Evolutionary conservation across 2,888 invertebrate genomes (phyloP).

Genomic region (Sepiola atlantica): DNA sequence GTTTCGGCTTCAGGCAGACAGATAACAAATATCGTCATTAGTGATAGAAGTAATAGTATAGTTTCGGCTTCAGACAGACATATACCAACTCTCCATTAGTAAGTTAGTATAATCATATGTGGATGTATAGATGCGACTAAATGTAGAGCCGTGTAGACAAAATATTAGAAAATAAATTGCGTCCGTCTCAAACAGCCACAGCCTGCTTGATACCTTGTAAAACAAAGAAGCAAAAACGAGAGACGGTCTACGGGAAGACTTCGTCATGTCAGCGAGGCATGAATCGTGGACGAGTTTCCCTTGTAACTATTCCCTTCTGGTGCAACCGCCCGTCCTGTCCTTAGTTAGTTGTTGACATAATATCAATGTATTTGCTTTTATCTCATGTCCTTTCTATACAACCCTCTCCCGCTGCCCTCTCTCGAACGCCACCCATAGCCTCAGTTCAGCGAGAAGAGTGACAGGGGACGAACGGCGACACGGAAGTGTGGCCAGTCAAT

Average conservation of each 20-base stretch:
- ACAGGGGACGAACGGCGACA: not conserved
- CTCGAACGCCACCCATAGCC: not conserved
- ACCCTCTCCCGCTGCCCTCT: not conserved
- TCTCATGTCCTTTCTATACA: not conserved
- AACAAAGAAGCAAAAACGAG: not conserved
- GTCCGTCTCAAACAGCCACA: not conserved
- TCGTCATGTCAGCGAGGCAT: not conserved
- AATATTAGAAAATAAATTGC: no score
- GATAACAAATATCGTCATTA: no score
- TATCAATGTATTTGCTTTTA: not conserved
- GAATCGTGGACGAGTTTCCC: not conserved
- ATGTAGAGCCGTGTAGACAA: no score
- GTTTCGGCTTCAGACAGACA: no score
- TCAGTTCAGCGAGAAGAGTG: not conserved
- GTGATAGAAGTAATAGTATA: no score
- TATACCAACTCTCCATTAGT: no score
- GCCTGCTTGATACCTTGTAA: not conserved
- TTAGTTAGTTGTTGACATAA: not conserved
- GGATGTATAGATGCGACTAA: no score
- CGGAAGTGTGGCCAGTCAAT: not conserved
- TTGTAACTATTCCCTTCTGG: conserved; percentile 2
- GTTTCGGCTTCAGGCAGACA: no score
- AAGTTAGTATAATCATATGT: no score
- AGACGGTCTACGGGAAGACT: not conserved
- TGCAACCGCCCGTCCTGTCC: not conserved